Conservation (phyloP, 53 echinoderm and acorn worm genomes). For the Antedon mediterranea region DNA sequence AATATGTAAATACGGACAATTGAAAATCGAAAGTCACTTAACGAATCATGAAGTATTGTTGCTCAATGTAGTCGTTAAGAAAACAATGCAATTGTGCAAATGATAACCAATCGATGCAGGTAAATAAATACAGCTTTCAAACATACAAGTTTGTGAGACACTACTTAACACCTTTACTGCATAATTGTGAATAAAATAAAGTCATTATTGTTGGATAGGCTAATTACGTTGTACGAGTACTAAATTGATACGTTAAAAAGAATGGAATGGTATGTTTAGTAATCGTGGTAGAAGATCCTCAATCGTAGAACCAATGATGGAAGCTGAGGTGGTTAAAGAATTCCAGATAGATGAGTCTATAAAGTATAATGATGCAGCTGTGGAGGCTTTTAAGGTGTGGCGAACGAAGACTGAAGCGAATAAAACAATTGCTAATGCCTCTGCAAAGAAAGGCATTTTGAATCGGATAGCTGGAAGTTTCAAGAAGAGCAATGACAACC, state of each 20-base stretch:
- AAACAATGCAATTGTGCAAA: not conserved
- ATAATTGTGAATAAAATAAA: no score
- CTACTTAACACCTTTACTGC: no score
- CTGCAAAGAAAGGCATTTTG: not conserved
- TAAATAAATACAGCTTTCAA: no score
- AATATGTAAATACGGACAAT: not conserved
- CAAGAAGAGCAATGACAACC: not conserved
- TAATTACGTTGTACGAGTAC: no score
- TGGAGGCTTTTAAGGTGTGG: not conserved
- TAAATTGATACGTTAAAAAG: no score
- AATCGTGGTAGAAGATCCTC: not conserved
- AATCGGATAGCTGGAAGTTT: not conserved
- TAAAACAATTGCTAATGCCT: not conserved
- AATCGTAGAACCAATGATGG: not conserved
- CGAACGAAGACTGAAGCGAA: not conserved
- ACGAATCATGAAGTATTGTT: not conserved
- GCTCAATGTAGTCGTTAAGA: no score
- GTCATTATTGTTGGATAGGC: no score
- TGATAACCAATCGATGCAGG: not conserved
- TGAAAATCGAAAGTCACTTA: not conserved
- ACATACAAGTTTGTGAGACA: no score
- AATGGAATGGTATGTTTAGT: not conserved
- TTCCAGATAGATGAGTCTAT: not conserved
- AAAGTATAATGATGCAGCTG: not conserved
- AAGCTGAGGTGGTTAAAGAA: not conserved